These are phyloP conservation scores for Drosophila hydei DNA, from an alignment of 1,140 invertebrate species.

Conservation along the genomic window DNA sequence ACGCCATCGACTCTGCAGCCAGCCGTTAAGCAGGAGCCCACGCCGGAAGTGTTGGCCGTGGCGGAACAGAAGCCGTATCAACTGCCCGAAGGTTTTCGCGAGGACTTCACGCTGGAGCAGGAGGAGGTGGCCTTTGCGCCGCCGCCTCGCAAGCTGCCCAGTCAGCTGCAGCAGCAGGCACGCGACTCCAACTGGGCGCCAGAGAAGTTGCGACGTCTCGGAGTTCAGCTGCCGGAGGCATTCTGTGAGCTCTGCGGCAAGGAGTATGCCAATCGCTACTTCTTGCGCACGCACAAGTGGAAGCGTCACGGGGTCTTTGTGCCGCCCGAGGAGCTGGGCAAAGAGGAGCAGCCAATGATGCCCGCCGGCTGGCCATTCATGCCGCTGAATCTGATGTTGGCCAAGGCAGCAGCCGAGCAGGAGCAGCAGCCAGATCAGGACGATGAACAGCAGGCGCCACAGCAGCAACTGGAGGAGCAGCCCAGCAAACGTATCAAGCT, in stretches of 20 bases:
- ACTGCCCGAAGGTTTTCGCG: slow-evolving; percentile 80
- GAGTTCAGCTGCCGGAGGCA: slow-evolving; percentile 93
- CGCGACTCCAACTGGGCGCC: slow-evolving; percentile 87
- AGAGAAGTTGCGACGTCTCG: slow-evolving; percentile 89
- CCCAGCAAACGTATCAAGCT: slow-evolving; percentile 73
- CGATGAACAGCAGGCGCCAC: slow-evolving; percentile 1
- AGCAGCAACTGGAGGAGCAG: slow-evolving; percentile 33
- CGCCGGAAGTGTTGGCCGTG: slow-evolving; percentile 16
- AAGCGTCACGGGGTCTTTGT: slow-evolving; percentile 90
- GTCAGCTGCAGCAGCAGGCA: slow-evolving; percentile 87
- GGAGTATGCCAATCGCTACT: slow-evolving; percentile 98
- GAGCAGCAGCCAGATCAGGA: slow-evolving; percentile 38
- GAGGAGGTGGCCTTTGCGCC: slow-evolving; percentile 85
- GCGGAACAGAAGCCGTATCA: slow-evolving; percentile 56
- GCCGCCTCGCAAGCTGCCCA: slow-evolving; percentile 86
- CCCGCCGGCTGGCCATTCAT: slow-evolving; percentile 84
- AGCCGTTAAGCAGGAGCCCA: slow-evolving; percentile 11
- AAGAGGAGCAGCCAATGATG: slow-evolving; percentile 61
- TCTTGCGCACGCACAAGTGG: slow-evolving; percentile 95
- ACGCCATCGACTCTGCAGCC: neutral
- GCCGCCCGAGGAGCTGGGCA: slow-evolving; percentile 84
- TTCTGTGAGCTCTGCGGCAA: slow-evolving; percentile 98
- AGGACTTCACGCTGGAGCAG: slow-evolving; percentile 84
- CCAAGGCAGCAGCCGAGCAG: slow-evolving; percentile 69
- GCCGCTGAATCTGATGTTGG: slow-evolving; percentile 88